phyloP scores from a whole-genome alignment of 2,113 vertebrate species.

The Gadus macrocephalus region DNA sequence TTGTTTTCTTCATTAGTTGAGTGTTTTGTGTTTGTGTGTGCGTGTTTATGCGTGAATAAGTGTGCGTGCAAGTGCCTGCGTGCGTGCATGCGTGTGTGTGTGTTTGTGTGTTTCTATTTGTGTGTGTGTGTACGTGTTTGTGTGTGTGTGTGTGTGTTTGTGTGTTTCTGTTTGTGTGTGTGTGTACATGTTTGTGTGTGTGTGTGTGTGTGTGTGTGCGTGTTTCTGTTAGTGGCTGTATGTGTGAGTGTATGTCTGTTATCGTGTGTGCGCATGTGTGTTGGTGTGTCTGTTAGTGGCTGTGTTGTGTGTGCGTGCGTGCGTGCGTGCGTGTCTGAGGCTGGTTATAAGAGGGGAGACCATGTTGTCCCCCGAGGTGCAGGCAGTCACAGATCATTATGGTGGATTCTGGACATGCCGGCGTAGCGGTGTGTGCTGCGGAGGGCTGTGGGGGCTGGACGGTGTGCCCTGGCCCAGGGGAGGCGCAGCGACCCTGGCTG shows the following conservation, averaged over 20 bases:
- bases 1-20: too few species aligned
- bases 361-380: background rate
- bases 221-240: background rate
- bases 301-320: too few species aligned
- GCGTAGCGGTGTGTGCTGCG: too few species aligned
- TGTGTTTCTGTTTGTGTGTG: background rate
- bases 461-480: slow-evolving; percentile 32
- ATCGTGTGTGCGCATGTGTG: background rate
- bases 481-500: slow-evolving; percentile 44
- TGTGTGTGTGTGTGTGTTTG: background rate
- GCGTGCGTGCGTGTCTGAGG: too few species aligned
- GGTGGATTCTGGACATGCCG: background rate
- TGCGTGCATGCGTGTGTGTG: too few species aligned
- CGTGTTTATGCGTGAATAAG: too few species aligned
- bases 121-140: background rate
- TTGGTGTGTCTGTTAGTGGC: background rate
- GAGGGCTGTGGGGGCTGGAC: background rate
- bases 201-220: background rate
- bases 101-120: background rate
- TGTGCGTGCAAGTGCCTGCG: too few species aligned
- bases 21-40: too few species aligned
- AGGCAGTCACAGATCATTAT: slow-evolving; percentile 39
- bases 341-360: background rate
- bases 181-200: too few species aligned
- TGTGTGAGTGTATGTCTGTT: too few species aligned